These are phyloP conservation scores for Lobophora halterata DNA, from an alignment of 2,888 invertebrate species.

Conservation along the genomic window DNA sequence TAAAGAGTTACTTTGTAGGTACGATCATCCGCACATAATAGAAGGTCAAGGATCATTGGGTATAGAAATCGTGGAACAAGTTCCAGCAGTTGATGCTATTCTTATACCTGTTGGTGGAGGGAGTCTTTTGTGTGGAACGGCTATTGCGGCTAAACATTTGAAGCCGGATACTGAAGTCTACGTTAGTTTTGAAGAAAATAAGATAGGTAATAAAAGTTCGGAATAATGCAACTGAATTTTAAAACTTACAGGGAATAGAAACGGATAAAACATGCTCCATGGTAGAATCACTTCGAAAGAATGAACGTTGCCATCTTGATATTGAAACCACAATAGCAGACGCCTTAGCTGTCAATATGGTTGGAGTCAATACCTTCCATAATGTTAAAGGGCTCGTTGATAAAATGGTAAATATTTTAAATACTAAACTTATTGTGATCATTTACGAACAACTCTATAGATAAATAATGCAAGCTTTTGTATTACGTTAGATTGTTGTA, in stretches of 20 bases:
- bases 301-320: conserved; percentile 84
- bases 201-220: not conserved
- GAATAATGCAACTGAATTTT: not conserved
- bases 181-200: conserved; percentile 80
- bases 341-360: conserved; percentile 80
- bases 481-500: conserved; percentile 82
- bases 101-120: conserved; percentile 95
- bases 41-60: conserved; percentile 97
- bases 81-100: conserved; percentile 91
- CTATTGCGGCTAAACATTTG: conserved; percentile 91
- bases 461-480: no score
- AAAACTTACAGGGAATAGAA: conserved; percentile 53
- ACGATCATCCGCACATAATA: conserved; percentile 95
- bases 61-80: conserved; percentile 95
- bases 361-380: conserved; percentile 67
- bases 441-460: no score
- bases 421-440: no score
- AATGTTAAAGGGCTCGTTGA: conserved; percentile 62
- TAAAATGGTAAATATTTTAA: conserved; percentile 58
- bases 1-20: conserved; percentile 78
- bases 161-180: conserved; percentile 91
- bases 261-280: conserved; percentile 66
- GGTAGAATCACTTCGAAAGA: conserved; percentile 79
- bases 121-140: conserved; percentile 93
- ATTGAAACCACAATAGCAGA: conserved; percentile 89